A percentile compares a stretch with the other conserved stretches of the same genome.
Conservation (phyloP, 2,888 invertebrate genomes). For the Harpalus rubripes region DNA sequence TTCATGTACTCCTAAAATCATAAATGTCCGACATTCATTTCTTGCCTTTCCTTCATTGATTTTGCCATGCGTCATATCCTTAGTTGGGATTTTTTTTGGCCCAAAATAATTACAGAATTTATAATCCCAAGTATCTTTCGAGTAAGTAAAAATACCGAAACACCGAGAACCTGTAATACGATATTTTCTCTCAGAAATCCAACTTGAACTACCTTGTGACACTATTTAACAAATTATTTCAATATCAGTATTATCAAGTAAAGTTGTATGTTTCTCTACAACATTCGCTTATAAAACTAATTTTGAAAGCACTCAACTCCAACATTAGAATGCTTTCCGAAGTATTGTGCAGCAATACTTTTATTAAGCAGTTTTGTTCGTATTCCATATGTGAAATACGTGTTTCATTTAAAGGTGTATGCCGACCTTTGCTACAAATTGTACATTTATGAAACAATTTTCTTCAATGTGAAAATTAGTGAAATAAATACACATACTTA, state of each 20-base stretch:
- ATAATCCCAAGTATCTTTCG: conserved; percentile 64
- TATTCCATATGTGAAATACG: too few species aligned
- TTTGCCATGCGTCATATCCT: conserved; percentile 65
- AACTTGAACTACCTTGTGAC: conserved; percentile 15
- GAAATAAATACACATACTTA: too few species aligned
- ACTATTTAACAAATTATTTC: conserved; percentile 12
- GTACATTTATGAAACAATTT: too few species aligned
- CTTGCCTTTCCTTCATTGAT: conserved; percentile 56
- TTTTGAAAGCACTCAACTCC: conserved; percentile 8
- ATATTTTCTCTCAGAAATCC: conserved; percentile 66
- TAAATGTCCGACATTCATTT: conserved; percentile 50
- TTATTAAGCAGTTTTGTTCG: too few species aligned
- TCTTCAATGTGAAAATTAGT: too few species aligned
- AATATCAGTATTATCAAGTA: not conserved
- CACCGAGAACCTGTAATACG: conserved; percentile 67
- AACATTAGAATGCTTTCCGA: conserved; percentile 15
- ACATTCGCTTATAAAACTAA: conserved; percentile 12
- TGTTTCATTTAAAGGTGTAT: too few species aligned
- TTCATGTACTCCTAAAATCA: conserved; percentile 44
- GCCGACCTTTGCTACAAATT: too few species aligned
- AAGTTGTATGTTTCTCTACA: conserved; percentile 14
- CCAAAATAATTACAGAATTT: conserved; percentile 67
- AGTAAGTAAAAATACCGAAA: conserved; percentile 65
- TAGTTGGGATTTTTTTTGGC: conserved; percentile 58
- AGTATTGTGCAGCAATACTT: not conserved